These are phyloP conservation scores for Physocephala rufipes DNA, from an alignment of 2,888 invertebrate genomes.

Conservation along the genomic window DNA sequence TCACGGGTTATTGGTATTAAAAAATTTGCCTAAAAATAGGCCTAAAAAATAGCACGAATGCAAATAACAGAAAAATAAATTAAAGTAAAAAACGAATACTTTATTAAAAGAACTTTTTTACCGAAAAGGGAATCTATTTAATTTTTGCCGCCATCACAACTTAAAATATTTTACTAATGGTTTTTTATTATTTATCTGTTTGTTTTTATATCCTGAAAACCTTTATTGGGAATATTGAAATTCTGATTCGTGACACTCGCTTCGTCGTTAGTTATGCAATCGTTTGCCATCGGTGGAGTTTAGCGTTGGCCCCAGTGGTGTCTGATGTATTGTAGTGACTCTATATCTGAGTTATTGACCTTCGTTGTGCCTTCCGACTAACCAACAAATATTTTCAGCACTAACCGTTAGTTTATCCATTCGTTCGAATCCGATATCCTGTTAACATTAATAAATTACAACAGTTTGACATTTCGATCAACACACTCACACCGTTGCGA, in stretches of 20 bases:
- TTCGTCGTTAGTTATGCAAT: no score
- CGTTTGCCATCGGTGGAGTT: slow-evolving; percentile 32
- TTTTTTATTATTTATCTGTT: slow-evolving; percentile 38
- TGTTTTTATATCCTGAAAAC: slow-evolving; percentile 19
- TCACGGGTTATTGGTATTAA: no score
- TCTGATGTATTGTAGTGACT: not conserved
- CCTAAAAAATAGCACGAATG: no score
- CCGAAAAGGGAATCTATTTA: slow-evolving; percentile 5
- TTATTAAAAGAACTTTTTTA: not conserved
- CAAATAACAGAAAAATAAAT: slow-evolving; percentile 18
- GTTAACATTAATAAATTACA: slow-evolving; percentile 51
- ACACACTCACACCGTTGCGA: not conserved
- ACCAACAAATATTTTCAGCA: slow-evolving; percentile 16
- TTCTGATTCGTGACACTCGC: no score
- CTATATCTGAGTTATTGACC: not conserved
- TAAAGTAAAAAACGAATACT: not conserved
- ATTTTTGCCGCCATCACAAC: slow-evolving; percentile 15
- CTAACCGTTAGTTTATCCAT: slow-evolving; percentile 12
- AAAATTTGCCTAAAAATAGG: no score
- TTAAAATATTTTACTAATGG: slow-evolving; percentile 22
- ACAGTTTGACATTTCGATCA: slow-evolving; percentile 48
- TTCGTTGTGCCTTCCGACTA: not conserved
- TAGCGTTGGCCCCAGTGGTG: slow-evolving; percentile 9
- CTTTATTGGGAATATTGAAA: slow-evolving; percentile 23
- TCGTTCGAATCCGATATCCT: slow-evolving; percentile 45